Evolutionary conservation across 2,797 vertebrate species (phyloP), one percentile per base, ranked within the genome.

Genomic region (Rachycentron canadum): DNA sequence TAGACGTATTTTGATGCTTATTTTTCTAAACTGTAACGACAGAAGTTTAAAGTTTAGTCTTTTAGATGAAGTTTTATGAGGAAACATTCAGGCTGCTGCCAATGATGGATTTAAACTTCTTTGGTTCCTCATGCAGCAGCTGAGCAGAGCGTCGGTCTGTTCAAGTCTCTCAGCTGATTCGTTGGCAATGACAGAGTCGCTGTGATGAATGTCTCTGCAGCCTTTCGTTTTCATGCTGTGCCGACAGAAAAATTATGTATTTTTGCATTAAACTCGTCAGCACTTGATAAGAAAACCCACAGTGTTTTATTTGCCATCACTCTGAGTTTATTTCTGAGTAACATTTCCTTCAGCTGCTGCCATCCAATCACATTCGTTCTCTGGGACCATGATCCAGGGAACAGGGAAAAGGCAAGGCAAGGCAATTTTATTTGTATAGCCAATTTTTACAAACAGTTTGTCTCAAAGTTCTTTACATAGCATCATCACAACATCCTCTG

Each of bases 11-110:
- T 92, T 86, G 67, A 89, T 86, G 86, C 82, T 83, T 93, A 91
- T 94, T 93, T 93, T 93, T 93, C 81, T 94, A 91, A 82, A 73
- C 68, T 76, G 76, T 84, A 86, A 76, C 25, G 28, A 69, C 16
- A 28, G 71, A 83, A n/a, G 16, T 84, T 78, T 91, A 84, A 87
- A 91, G 73, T 82, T 86, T 49, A 50, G 57, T 78, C 7, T 65
- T 1, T 2, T 9, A 30, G 3, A 2, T n/a, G 58, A 23, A 43
- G 4, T 55, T 71, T 49, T 19, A 49, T 16, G 21, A 23, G 43
- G 36, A 72, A 41, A 38, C 40, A 12, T 11, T 40, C 28, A 21
- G 28, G 2, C 8, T 55, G 1, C 17, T 38, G n/a, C n/a, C n/a
- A n/a, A n/a, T n/a, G n/a, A n/a, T n/a, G n/a, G n/a, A n/a, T n/a